Conservation (phyloP, 2,888 invertebrate genomes). For the Leptopterna dolabrata region DNA sequence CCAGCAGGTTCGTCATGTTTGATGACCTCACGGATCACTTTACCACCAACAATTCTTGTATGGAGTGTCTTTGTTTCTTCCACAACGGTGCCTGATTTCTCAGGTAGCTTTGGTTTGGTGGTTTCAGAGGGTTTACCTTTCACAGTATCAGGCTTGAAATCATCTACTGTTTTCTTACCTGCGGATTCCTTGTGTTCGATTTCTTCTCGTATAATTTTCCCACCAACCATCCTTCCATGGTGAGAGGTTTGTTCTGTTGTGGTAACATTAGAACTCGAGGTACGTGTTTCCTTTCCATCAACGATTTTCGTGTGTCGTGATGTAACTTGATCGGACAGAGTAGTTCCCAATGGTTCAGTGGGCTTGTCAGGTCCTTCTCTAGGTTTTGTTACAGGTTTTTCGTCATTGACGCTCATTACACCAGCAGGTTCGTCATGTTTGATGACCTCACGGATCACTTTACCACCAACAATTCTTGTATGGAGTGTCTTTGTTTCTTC, state of each 20-base stretch:
- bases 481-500: not conserved
- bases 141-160: not conserved
- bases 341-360: not conserved
- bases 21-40: constrained; percentile 50
- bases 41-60: constrained; percentile 59
- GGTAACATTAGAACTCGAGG: not conserved
- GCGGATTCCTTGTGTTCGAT: not conserved
- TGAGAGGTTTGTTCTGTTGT: not conserved
- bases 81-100: not conserved
- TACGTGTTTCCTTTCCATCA: constrained; percentile 57
- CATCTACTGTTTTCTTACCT: not conserved
- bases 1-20: not conserved
- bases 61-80: not conserved
- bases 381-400: not conserved
- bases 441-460: constrained; percentile 12
- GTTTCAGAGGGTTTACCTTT: not conserved
- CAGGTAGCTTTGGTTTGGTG: not conserved
- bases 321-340: not conserved
- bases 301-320: constrained; percentile 50
- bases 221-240: constrained; percentile 11
- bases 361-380: not conserved
- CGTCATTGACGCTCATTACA: not conserved
- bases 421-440: not conserved
- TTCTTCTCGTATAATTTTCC: not conserved
- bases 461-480: constrained; percentile 19